These are phyloP conservation scores for Podabrus alpinus DNA, from an alignment of 2,888 invertebrate species.

Conservation along the genomic window DNA sequence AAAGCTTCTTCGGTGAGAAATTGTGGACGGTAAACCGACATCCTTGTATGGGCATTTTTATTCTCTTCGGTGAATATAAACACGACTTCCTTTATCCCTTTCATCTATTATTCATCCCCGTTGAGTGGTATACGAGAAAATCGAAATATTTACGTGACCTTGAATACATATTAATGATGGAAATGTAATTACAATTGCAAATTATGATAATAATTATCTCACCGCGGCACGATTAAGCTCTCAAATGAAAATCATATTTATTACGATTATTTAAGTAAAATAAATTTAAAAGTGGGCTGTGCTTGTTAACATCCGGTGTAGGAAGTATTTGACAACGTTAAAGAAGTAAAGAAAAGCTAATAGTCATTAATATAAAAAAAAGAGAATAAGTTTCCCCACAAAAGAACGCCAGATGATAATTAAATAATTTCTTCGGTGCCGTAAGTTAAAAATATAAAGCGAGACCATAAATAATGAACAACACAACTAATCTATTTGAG, in stretches of 20 bases:
- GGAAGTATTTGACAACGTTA: not conserved
- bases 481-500: slow-evolving; percentile 9
- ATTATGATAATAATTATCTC: not conserved
- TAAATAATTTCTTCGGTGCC: not conserved
- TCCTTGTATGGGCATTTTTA: slow-evolving; percentile 27
- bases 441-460: slow-evolving; percentile 1
- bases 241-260: not conserved
- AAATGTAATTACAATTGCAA: not conserved
- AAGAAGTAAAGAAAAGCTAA: not conserved
- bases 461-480: not conserved
- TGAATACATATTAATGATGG: not conserved
- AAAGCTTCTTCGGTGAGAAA: slow-evolving; percentile 32
- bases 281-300: not conserved
- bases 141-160: slow-evolving; percentile 20
- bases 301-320: not conserved
- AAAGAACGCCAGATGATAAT: not conserved
- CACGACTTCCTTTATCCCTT: slow-evolving; percentile 25
- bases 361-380: not conserved
- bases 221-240: not conserved
- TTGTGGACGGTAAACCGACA: slow-evolving; percentile 36
- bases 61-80: slow-evolving; percentile 29
- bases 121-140: slow-evolving; percentile 19
- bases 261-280: not conserved
- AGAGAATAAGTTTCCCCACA: not conserved
- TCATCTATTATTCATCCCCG: slow-evolving; percentile 32